phyloP scores from a whole-genome alignment of 2,797 vertebrate species.

The Hybognathus amarus region DNA sequence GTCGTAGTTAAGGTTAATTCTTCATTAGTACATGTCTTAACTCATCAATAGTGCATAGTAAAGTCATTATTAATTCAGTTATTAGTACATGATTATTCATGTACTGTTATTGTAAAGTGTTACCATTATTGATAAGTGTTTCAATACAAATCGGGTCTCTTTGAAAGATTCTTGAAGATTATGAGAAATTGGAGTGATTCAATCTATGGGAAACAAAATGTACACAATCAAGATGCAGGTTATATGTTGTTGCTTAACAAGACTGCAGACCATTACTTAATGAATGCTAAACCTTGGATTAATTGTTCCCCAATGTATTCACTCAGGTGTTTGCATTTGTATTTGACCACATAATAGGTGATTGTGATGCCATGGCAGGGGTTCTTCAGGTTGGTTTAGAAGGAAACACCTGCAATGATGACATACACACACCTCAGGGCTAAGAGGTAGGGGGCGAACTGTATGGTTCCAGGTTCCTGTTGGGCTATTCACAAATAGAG shows the following conservation, averaged over 20 bases:
- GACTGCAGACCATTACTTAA: neutral
- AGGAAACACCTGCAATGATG: constrained; percentile 66
- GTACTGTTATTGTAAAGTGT: too few relatives aligned
- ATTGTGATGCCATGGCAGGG: constrained; percentile 73
- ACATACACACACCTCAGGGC: constrained; percentile 66
- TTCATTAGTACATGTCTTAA: too few relatives aligned
- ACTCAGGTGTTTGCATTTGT: constrained; percentile 72
- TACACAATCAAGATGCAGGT: neutral
- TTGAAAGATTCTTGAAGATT: neutral
- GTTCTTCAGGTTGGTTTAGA: constrained; percentile 69
- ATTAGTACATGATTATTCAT: too few relatives aligned
- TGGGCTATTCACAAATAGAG: constrained; percentile 74
- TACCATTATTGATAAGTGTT: neutral
- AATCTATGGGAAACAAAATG: neutral
- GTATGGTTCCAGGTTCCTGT: constrained; percentile 73
- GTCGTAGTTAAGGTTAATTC: too few relatives aligned
- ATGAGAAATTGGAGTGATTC: neutral
- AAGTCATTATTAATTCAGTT: too few relatives aligned
- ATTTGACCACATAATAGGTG: constrained; percentile 70
- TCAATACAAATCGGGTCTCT: neutral
- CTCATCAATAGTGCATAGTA: too few relatives aligned
- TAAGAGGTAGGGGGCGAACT: constrained; percentile 63
- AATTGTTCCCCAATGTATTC: constrained; percentile 12
- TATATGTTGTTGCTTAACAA: constrained; percentile 17
- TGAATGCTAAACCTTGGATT: constrained; percentile 5